Conservation (phyloP, 1,140 invertebrate genomes). For the Melanaphis sacchari region DNA sequence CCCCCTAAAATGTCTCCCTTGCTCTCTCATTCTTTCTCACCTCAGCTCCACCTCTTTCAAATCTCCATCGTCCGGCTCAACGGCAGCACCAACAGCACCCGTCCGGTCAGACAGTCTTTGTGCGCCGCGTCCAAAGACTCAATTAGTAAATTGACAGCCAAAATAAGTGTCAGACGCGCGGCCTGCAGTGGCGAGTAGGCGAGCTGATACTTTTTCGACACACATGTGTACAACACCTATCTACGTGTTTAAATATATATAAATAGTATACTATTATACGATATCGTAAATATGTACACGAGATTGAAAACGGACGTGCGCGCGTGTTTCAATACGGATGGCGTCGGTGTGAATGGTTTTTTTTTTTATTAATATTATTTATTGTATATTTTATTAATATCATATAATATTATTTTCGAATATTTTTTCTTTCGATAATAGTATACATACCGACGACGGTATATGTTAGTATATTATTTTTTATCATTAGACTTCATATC, state of each 20-base stretch:
- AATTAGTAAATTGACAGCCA: conserved; percentile 54
- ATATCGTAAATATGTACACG: neutral
- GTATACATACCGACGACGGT: neutral
- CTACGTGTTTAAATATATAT: neutral
- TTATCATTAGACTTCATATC: neutral
- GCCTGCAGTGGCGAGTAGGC: neutral
- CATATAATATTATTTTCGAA: neutral
- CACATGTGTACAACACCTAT: neutral
- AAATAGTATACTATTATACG: too few relatives aligned
- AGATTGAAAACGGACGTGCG: neutral
- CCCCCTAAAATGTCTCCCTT: neutral
- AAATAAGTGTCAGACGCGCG: neutral
- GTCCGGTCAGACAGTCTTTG: neutral
- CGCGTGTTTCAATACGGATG: neutral
- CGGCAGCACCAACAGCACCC: conserved; percentile 20
- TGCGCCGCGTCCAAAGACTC: conserved; percentile 37
- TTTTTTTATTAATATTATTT: neutral
- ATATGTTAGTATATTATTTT: neutral
- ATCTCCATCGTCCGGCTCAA: neutral
- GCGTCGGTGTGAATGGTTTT: neutral
- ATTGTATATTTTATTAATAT: neutral
- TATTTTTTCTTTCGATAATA: neutral
- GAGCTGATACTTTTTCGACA: neutral
- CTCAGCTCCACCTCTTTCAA: neutral
- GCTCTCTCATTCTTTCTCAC: neutral